phyloP scores from a whole-genome alignment of 2,888 invertebrate species.

The Teleogryllus oceanicus region DNA sequence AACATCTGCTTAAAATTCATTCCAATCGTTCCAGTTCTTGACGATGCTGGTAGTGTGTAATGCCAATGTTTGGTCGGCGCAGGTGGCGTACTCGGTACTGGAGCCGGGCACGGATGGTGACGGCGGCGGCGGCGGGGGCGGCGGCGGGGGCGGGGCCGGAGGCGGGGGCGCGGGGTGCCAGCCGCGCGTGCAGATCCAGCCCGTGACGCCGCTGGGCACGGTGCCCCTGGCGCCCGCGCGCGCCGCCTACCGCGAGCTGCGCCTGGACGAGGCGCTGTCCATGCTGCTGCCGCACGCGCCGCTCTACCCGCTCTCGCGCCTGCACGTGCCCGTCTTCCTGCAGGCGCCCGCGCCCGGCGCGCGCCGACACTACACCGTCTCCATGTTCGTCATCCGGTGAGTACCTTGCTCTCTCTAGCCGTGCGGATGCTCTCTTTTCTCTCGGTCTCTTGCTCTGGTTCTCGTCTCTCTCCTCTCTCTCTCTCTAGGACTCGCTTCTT shows the following conservation, averaged over 20 bases:
- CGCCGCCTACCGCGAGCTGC: slow-evolving; percentile 78
- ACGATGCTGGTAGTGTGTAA: too few species aligned
- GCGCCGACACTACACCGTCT: slow-evolving; percentile 62
- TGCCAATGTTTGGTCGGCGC: neutral
- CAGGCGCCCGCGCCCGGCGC: slow-evolving; percentile 48
- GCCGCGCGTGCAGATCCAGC: slow-evolving; percentile 67
- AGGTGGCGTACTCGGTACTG: slow-evolving; percentile 78
- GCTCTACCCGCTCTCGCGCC: slow-evolving; percentile 81
- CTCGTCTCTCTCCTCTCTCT: too few species aligned
- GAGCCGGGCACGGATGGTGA: slow-evolving; percentile 71
- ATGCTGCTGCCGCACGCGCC: slow-evolving; percentile 84
- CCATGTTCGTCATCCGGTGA: slow-evolving; percentile 82
- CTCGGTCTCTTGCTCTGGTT: too few species aligned
- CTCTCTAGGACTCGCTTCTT: too few species aligned
- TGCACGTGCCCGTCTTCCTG: slow-evolving; percentile 88
- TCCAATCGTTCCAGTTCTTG: too few species aligned
- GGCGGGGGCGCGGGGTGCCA: slow-evolving; percentile 64
- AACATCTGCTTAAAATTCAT: too few species aligned
- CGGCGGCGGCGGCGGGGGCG: neutral
- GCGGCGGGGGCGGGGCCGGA: slow-evolving; percentile 32
- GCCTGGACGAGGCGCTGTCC: slow-evolving; percentile 77
- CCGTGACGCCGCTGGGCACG: slow-evolving; percentile 53
- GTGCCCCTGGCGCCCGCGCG: slow-evolving; percentile 74
- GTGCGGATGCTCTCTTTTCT: too few species aligned
- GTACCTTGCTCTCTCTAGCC: slow-evolving; percentile 40